Evolutionary conservation across 2,888 invertebrate genomes (phyloP), one percentile per base, ranked within the genome.

Genomic region (Drosophila putrida): DNA sequence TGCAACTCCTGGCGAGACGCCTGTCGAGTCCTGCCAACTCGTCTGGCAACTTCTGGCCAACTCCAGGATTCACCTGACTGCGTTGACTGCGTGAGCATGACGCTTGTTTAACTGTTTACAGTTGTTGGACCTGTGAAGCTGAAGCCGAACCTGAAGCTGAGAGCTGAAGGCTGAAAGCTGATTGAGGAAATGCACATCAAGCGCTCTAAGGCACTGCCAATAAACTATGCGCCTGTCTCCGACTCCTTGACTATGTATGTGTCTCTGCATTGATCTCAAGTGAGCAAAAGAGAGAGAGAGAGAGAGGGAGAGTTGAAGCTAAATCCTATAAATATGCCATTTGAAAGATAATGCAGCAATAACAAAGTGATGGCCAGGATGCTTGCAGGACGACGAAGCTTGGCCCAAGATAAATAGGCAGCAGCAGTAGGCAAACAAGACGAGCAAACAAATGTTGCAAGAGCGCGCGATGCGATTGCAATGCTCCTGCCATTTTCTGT

Each of bases 301-400:
- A 15, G 46, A 35, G 10, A n/a, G 60, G 8, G 38, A 20, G 47
- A n/a, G 62, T 13, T 28, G 13, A 15, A 51, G 79, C 41, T 67
- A 88, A 88, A 88, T 89, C 87, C 86, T 89, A 88, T 88, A 88
- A 88, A 88, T 88, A 89, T 88, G 89, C 78, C 89, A 90, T 90
- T 88, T 88, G 90, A 88, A 83, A 86, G 89, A 89, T 90, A 90
- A 86, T 88, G 84, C 82, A 79, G 82, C 87, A 86, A 86, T 83
- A 88, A 78, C 80, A 88, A 78, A 83, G 73, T 79, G 85, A 67
- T 38, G 74, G 66, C 44, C 41, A 55, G 71, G 59, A 67, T 35
- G 60, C n/a, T 50, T 50, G 66, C 28, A n/a, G 72, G 63, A 55
- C 53, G 47, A 62, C 61, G 64, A 35, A 55, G 71, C 74, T 47